Conservation (phyloP, 2,888 invertebrate genomes). For the Quadriops clusia region DNA sequence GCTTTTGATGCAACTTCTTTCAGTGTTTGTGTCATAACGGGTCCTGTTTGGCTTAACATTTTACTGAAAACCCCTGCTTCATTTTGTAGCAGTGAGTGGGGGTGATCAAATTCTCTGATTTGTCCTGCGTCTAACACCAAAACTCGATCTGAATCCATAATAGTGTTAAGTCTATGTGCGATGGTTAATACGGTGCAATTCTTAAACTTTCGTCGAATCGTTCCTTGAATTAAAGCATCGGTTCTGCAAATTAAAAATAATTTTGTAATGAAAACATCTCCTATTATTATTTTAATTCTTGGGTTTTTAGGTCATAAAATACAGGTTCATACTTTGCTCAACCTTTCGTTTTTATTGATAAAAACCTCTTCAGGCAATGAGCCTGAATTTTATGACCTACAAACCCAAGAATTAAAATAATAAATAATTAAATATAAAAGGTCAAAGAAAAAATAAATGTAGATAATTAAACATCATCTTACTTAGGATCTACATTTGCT, state of each 20-base stretch:
- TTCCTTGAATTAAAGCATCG: constrained; percentile 62
- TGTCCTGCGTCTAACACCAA: constrained; percentile 69
- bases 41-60: constrained; percentile 59
- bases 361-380: too few species aligned
- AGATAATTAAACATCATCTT: constrained; percentile 25
- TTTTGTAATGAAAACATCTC: too few species aligned
- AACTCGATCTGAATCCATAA: constrained; percentile 74
- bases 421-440: too few species aligned
- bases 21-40: constrained; percentile 22
- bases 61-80: constrained; percentile 49
- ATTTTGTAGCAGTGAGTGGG: constrained; percentile 52
- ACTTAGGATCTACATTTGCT: constrained; percentile 80
- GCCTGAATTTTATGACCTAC: too few species aligned
- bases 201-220: constrained; percentile 60
- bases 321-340: too few species aligned
- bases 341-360: too few species aligned
- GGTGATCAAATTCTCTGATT: constrained; percentile 67
- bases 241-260: constrained; percentile 36
- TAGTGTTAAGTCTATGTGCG: constrained; percentile 69
- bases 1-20: too few species aligned
- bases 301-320: too few species aligned
- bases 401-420: too few species aligned
- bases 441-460: too few species aligned
- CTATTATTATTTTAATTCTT: too few species aligned
- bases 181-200: constrained; percentile 71